Conservation (phyloP, 2,888 invertebrate species). For the Galerucella calmariensis region DNA sequence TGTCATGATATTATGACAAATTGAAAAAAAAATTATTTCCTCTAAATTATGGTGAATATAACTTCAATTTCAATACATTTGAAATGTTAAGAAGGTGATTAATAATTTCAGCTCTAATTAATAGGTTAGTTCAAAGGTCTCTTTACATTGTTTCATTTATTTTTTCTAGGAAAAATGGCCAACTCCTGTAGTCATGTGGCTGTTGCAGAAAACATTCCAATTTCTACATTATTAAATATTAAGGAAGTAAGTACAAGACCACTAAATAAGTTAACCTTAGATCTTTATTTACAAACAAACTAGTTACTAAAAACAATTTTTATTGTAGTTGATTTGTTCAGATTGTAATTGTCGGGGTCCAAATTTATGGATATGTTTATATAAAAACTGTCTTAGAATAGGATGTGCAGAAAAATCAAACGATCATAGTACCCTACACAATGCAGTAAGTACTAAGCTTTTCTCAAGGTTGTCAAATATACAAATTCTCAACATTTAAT, state of each 20-base stretch:
- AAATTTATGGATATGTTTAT: constrained; percentile 88
- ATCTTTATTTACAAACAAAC: constrained; percentile 6
- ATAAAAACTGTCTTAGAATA: constrained; percentile 80
- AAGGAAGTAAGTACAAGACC: constrained; percentile 54
- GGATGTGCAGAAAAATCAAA: constrained; percentile 86
- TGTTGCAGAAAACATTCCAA: constrained; percentile 58
- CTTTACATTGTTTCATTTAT: constrained; percentile 19
- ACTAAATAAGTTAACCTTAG: constrained; percentile 18
- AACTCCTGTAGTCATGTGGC: constrained; percentile 58
- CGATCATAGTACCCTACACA: constrained; percentile 87
- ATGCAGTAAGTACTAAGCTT: constrained; percentile 68
- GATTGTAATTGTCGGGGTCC: constrained; percentile 80
- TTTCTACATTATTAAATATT: constrained; percentile 55
- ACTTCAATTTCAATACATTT: constrained; percentile 3
- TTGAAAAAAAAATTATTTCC: constrained; percentile 7
- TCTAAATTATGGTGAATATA: constrained; percentile 18
- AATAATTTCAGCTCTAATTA: constrained; percentile 13
- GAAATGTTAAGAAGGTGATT: neutral
- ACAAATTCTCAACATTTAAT: no score
- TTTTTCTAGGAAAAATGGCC: constrained; percentile 45
- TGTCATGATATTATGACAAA: constrained; percentile 15
- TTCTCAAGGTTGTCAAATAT: neutral
- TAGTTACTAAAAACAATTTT: constrained; percentile 14
- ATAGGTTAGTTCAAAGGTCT: constrained; percentile 20
- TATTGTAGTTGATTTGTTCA: constrained; percentile 67